Conservation (phyloP, 2,888 invertebrate genomes). For the Drosophila tripunctata region DNA sequence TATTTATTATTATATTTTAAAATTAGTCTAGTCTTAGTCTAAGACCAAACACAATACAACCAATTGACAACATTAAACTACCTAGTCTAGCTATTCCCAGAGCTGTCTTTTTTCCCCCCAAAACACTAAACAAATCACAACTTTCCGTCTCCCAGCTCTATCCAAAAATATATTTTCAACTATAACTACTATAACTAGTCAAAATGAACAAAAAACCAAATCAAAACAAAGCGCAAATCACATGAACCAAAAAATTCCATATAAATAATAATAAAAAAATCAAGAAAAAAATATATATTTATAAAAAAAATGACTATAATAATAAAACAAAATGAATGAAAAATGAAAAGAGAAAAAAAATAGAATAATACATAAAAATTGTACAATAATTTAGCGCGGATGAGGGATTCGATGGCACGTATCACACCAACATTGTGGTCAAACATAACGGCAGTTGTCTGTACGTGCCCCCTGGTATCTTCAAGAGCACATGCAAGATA, state of each 20-base stretch:
- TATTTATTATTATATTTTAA: constrained; percentile 5
- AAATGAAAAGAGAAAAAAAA: constrained; percentile 32
- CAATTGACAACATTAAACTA: constrained; percentile 7
- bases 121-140: constrained; percentile 36
- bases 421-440: constrained; percentile 99
- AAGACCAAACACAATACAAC: constrained; percentile 19
- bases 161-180: constrained; percentile 9
- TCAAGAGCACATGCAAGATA: constrained; percentile 99
- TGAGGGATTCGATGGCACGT: constrained; percentile 99
- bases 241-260: constrained; percentile 35
- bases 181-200: constrained; percentile 45
- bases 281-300: constrained; percentile 23
- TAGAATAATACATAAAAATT: constrained; percentile 72
- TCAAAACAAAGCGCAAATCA: constrained; percentile 62
- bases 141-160: constrained; percentile 28
- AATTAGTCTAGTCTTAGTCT: constrained; percentile 3
- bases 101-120: constrained; percentile 11
- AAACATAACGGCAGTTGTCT: constrained; percentile 98
- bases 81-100: constrained; percentile 24
- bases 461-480: constrained; percentile 99
- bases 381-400: constrained; percentile 92
- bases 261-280: constrained; percentile 21
- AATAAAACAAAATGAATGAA: constrained; percentile 14
- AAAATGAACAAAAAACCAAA: constrained; percentile 22
- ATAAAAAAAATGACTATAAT: constrained; percentile 36